Percentiles rank a stretch among this genome's conserved stretches.
Conservation (phyloP, 2,113 vertebrate genomes). For the Pollimyrus isidori region DNA sequence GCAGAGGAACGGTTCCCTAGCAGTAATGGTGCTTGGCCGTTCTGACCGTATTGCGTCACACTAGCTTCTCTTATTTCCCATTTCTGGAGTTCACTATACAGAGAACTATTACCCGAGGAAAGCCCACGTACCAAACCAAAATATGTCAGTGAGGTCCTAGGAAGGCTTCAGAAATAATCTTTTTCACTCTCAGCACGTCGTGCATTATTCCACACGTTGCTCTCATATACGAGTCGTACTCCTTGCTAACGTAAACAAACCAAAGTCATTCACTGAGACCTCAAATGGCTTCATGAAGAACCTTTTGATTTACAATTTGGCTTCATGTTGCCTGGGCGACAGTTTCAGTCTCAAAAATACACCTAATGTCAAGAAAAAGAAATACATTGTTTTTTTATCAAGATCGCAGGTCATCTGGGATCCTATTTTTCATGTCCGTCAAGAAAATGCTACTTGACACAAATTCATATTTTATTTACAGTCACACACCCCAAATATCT, state of each 20-base stretch:
- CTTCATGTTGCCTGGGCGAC: not conserved
- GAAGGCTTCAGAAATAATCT: not conserved
- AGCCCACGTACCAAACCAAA: not conserved
- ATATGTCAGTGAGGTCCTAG: not conserved
- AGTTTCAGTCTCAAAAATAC: not conserved
- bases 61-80: not conserved
- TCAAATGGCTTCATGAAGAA: not conserved
- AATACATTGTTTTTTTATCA: not conserved
- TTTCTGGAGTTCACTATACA: not conserved
- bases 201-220: not conserved
- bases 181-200: not conserved
- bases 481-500: not conserved
- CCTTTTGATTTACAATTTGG: not conserved
- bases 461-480: not conserved
- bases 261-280: not conserved
- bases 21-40: not conserved
- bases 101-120: not conserved
- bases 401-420: not conserved
- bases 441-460: not conserved
- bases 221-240: not conserved
- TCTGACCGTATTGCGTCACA: not conserved
- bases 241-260: not conserved
- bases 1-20: not conserved
- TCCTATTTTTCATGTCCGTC: not conserved
- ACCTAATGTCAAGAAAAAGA: not conserved